Evolutionary conservation across 2,113 vertebrate genomes (phyloP), one percentile per base, ranked within the genome.

Genomic region (Pagrus major): DNA sequence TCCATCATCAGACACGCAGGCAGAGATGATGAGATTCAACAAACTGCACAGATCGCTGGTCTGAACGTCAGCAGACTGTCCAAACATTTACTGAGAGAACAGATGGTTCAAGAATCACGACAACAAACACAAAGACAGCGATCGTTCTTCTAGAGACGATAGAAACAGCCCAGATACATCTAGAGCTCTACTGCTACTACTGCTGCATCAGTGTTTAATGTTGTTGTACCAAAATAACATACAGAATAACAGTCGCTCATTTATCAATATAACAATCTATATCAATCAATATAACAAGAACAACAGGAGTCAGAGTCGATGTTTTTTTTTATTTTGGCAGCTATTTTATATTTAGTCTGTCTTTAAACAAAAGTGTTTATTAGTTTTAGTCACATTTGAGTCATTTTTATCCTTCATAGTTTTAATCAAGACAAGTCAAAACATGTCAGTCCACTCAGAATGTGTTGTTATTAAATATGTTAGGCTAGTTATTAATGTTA

Each of bases 11-110:
- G 51, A 35, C 51, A 5, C 39, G 71, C 37, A 4, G 39, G 29
- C 51, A 3, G 27, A 82, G 59, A 66, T 55, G 59, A 82, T 61
- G 81, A 64, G 71, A 67, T 68, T 73, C 49, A 58, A 65, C 55
- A 59, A 76, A 41, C 63, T 55, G 61, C 70, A 41, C 72, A 25
- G 61, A 85, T 74, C 52, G 11, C 27, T 9, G 42, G 8, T 10
- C 58, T 55, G 27, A 69, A 18, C 29, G n/a, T 29, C 27, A 55
- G 29, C 31, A 3, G 52, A 49, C 65, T 16, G 79, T 81, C 35
- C 27, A 35, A 63, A 52, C 20, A 11, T 5, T 29, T 49, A 9
- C 20, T 15, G 18, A 73, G 21, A 37, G 42, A 79, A 29, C 63
- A 59, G 46, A 67, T n/a, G 29, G 29, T 33, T 27, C 3, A 58